Evolutionary conservation across 2,113 vertebrate genomes (phyloP), one percentile per base, ranked within the genome.

Genomic region (Agapornis roseicollis): DNA sequence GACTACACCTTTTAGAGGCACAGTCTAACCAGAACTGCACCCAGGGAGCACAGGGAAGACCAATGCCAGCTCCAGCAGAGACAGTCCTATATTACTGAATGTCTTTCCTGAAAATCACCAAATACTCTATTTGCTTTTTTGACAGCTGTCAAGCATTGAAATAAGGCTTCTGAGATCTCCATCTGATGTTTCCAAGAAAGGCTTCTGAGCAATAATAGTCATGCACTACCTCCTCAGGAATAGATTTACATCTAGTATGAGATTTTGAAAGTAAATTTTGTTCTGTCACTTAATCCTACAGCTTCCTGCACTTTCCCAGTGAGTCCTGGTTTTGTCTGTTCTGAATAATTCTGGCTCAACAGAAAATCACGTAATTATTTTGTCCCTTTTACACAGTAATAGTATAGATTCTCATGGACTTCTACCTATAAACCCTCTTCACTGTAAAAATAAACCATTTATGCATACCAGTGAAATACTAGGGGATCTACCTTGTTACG

Each of bases 101-200:
- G 29, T 10, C 41, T 47, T 31, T 55, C 56, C 84, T 31, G 61
- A 72, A 82, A 76, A 92, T 64, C 44, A 53, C 33, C 81, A 87
- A 94, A 94, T 94, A 89, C n/a, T 73, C 78, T 24, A 53, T 81
- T 79, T 46, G 52, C 44, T 37, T 71, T 87, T 68, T 58, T 96
- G 93, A 93, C 88, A 94, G 90, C 88, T 93, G 85, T 84, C 93
- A 96, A 79, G 90, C 33, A 79, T 3, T 5, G 4, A 95, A 69
- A 4, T 71, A 89, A 81, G 39, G 92, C 61, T 94, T 77, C 90
- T 55, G 61, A 93, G 79, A 94, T 82, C 74, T 76, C 88, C 81
- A 91, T 66, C 52, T 85, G 87, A 94, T 72, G 74, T 46, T 94
- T 85, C 87, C 52, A 79, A 89, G 91, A 91, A 79, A 29, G 27